Percentiles rank a stretch among this genome's conserved stretches.
Conservation (phyloP, 2,888 invertebrate species). For the Acrobasis suavella region DNA sequence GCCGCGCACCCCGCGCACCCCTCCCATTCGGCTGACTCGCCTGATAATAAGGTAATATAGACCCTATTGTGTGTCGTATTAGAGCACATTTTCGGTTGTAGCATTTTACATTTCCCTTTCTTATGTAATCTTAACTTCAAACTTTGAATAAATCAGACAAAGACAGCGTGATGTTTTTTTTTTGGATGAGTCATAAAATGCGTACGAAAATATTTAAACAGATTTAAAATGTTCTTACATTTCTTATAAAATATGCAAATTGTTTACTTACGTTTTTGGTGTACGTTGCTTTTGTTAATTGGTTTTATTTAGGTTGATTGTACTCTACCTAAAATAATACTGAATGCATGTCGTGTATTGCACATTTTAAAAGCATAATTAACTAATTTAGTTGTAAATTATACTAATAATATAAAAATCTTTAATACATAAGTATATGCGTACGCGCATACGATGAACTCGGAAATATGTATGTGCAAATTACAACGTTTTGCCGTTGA, state of each 20-base stretch:
- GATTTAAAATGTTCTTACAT: no score
- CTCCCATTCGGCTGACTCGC: conserved; percentile 24
- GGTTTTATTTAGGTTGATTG: no score
- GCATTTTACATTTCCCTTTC: not conserved
- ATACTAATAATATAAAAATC: no score
- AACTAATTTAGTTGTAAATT: not conserved
- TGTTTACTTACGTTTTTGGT: no score
- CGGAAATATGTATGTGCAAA: no score
- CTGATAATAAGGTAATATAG: conserved; percentile 34
- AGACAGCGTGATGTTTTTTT: conserved; percentile 1
- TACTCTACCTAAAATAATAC: not conserved
- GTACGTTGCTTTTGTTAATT: no score
- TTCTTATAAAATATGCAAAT: no score
- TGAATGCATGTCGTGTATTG: not conserved
- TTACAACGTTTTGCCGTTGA: no score
- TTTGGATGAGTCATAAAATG: not conserved
- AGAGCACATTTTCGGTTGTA: not conserved
- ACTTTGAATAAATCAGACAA: not conserved
- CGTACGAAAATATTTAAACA: no score
- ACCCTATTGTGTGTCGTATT: conserved; percentile 1
- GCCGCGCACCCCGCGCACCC: conserved; percentile 27
- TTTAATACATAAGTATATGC: no score
- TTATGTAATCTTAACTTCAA: not conserved
- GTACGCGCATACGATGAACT: no score
- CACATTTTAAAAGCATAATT: not conserved